Percentiles rank a stretch among this genome's conserved stretches.
These are phyloP conservation scores for Mohoua ochrocephala DNA, from an alignment of 2,113 vertebrate species.

Conservation along the genomic window DNA sequence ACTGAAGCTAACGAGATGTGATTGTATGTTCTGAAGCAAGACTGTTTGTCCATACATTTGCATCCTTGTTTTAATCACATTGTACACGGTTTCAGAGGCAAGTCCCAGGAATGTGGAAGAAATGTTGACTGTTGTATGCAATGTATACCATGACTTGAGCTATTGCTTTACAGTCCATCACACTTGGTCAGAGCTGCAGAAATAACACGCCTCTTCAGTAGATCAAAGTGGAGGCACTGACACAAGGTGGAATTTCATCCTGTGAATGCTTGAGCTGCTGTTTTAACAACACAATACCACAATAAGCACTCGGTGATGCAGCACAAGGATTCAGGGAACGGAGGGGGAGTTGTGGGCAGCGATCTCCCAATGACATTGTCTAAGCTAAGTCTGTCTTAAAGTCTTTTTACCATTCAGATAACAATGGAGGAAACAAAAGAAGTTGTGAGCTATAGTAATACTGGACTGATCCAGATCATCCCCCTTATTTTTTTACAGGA, in stretches of 20 bases:
- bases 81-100: neutral
- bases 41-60: neutral
- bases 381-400: neutral
- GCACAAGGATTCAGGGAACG: neutral
- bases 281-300: neutral
- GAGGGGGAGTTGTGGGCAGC: neutral
- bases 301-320: neutral
- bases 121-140: neutral
- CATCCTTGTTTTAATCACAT: slow-evolving; percentile 2
- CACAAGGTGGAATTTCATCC: slow-evolving; percentile 48
- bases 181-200: neutral
- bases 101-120: slow-evolving; percentile 16
- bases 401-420: neutral
- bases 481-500: neutral
- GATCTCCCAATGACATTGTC: neutral
- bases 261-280: slow-evolving; percentile 14
- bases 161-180: slow-evolving; percentile 34
- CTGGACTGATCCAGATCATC: neutral
- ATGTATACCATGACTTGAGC: neutral
- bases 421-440: neutral
- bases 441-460: neutral
- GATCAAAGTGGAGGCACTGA: slow-evolving; percentile 30
- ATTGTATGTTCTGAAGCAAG: slow-evolving; percentile 7
- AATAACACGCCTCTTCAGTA: neutral
- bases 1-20: neutral